Evolutionary conservation across 2,888 invertebrate species (phyloP).

Genomic region (Rotaria magnacalcarata): DNA sequence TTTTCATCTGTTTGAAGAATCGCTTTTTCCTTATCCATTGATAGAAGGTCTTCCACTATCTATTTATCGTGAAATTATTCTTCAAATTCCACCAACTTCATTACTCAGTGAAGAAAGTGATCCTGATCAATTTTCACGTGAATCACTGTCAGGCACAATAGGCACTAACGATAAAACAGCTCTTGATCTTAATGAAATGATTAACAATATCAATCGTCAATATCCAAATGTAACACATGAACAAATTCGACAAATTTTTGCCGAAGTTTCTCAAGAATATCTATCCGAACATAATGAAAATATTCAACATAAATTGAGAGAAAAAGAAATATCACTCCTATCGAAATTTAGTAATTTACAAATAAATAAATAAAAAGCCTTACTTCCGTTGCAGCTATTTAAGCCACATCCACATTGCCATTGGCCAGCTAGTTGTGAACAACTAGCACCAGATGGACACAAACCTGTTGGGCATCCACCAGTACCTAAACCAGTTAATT

Average conservation of each 20-base stretch:
- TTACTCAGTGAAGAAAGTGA: background rate
- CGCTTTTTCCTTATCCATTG: conserved; percentile 2
- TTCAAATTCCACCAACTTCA: background rate
- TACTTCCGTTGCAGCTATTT: background rate
- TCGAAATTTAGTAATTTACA: conserved; percentile 7
- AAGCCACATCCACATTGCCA: conserved; percentile 28
- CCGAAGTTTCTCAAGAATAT: conserved; percentile 1
- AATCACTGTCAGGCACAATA: background rate
- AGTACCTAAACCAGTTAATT: background rate
- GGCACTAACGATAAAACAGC: background rate
- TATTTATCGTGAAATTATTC: conserved; percentile 1
- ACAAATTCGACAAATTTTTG: conserved; percentile 14
- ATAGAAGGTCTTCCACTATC: background rate
- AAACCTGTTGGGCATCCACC: conserved; percentile 23
- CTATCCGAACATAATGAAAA: background rate
- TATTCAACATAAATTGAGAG: background rate
- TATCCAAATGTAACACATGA: conserved; percentile 10
- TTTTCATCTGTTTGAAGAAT: background rate
- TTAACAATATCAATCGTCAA: background rate
- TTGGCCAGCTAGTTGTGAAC: conserved; percentile 3
- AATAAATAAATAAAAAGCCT: background rate
- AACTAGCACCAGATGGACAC: background rate
- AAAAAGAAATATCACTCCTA: background rate
- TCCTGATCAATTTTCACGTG: background rate
- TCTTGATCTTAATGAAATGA: background rate